Base-by-base conservation (phyloP, 1,140 invertebrate genomes). In the Plutomurus gul region DNA sequence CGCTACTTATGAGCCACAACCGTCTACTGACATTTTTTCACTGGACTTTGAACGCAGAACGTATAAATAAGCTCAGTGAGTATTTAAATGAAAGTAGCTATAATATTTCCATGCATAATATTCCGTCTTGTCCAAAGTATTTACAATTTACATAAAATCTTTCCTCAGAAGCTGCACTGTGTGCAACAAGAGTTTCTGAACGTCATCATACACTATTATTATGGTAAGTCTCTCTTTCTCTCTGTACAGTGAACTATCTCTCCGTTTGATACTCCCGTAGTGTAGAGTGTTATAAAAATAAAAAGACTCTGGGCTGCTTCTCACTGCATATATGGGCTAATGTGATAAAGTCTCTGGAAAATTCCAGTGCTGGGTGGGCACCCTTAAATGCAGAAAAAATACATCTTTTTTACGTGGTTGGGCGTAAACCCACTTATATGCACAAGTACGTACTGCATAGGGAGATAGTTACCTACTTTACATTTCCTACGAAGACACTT, bases 361-460 rank as follows among this genome's bases (percentile, higher is more conserved):
- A 72, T 76, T 76, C 79, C 79, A 76, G 43, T 37, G 30, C 60
- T 77, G 79, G 79, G 79, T 81, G 79, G 79, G 75, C 79, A 80
- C 75, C 79, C 43, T 51, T 65, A 75, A 76, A 80, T 72, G 65
- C 60, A 51, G 51, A 81, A 77, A 81, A 81, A 81, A 81, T 71
- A 36, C 40, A 30, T 22, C 76, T 78, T 78, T 78, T 73, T 78
- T 78, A 70, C 56, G 65, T 22, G 27, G 25, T 77, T 70, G 75
- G 75, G 75, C 75, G 75, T 77, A 77, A 43, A 70, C 75, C 75
- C 60, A 77, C 75, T 77, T 70, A 77, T 77, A 39, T 22, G 27
- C 56, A 65, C n/a, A n/a, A n/a, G n/a, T n/a, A n/a, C n/a, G n/a
- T 33, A 65, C 56, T 11, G 56, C 56, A 65, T n/a, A n/a, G n/a